Evolutionary conservation across 2,113 vertebrate genomes (phyloP).

Genomic region (Melanotaenia duboulayi): DNA sequence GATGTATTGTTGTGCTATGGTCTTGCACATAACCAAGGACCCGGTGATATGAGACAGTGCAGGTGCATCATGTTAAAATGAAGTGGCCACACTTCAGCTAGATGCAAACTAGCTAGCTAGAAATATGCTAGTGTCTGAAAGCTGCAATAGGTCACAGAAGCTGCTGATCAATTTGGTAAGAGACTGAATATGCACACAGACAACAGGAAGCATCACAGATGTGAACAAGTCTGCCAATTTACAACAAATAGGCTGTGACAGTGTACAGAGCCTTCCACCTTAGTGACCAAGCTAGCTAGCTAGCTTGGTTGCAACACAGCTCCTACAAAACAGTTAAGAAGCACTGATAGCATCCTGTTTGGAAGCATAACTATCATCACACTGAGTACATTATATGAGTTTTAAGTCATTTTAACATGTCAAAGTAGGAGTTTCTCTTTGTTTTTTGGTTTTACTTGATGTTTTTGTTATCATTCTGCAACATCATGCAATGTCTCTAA

Average conservation of each 20-base stretch:
- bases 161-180: not conserved
- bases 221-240: not conserved
- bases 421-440: not conserved
- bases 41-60: not conserved
- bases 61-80: not conserved
- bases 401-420: not conserved
- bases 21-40: not conserved
- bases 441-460: not conserved
- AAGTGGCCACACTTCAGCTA: not conserved
- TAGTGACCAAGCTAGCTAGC: too few species aligned
- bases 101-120: not conserved
- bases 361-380: not conserved
- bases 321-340: not conserved
- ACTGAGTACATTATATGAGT: too few species aligned
- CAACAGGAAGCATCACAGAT: not conserved
- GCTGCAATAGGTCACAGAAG: not conserved
- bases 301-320: not conserved
- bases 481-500: not conserved
- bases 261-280: too few species aligned
- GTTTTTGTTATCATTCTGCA: not conserved
- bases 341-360: not conserved
- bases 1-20: not conserved
- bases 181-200: not conserved
- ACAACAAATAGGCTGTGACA: not conserved
- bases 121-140: not conserved